Conservation (phyloP, 2,113 vertebrate species). For the Microcebus murinus region DNA sequence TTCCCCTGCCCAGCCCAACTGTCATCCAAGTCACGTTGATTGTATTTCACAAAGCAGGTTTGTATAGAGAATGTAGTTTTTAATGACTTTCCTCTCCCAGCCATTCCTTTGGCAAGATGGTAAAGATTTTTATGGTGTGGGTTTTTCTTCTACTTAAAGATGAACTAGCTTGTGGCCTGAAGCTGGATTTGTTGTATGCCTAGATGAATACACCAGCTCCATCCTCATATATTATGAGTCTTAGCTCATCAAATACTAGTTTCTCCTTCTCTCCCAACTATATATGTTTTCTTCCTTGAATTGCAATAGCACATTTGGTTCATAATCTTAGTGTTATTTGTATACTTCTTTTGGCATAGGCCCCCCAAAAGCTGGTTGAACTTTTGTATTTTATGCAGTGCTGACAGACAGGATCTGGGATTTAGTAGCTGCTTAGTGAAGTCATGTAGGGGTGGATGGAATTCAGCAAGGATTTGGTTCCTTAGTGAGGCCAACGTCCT, state of each 20-base stretch:
- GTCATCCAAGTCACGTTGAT: neutral
- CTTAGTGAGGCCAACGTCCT: neutral
- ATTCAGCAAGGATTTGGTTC: neutral
- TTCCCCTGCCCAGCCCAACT: neutral
- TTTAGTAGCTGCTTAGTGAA: neutral
- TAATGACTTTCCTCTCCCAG: neutral
- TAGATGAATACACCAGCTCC: accelerated
- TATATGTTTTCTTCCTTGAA: neutral
- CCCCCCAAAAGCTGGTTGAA: no score
- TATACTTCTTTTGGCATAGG: neutral
- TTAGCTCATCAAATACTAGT: neutral
- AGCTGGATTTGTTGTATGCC: neutral
- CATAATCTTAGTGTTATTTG: neutral
- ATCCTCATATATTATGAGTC: neutral
- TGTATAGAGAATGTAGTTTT: neutral
- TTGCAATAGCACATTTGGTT: neutral
- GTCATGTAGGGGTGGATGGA: accelerated
- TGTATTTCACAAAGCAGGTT: neutral
- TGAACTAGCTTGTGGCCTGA: neutral
- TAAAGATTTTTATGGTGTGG: neutral
- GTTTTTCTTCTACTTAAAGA: neutral
- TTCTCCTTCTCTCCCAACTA: neutral
- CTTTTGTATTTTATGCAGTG: neutral
- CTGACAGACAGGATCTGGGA: neutral
- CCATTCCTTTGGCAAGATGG: neutral